Base-by-base conservation (phyloP, 2,797 vertebrate genomes). In the Columba guinea region DNA sequence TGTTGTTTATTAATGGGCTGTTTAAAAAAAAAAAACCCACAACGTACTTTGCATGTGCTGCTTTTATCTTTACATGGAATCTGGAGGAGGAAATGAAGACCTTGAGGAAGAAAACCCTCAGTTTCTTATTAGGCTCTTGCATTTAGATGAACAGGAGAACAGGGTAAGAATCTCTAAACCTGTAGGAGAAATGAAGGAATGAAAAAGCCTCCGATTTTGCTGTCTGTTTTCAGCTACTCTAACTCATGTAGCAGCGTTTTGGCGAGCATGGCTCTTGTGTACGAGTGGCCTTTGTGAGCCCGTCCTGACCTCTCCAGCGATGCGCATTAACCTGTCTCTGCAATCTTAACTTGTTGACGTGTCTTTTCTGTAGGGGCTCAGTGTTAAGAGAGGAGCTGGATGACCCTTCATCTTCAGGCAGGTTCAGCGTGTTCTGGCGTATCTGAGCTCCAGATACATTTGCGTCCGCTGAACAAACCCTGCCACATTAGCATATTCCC, bases 401-500 rank as follows among this genome's bases (percentile, higher is more conserved):
- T 67, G 77, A 81, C 69, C 82, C 82, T 55, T 74, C 51, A 21
- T 71, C 74, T 70, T 55, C 59, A 56, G 59, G 65, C 55, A 41
- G 51, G 28, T 73, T 85, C 27, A 32, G 87, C 71, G 78, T 41
- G 10, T 41, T 59, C 30, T 41, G 58, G 87, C 77, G 22, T 81
- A 12, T 73, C n/a, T 56, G 94, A 82, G 83, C 89, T 91, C 48
- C 86, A 80, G 76, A 51, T 35, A 44, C 13, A 11, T 92, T 83
- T 75, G 89, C 3, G 46, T 53, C 77, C 16, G 2, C 92, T 74
- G 89, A 77, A 85, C 75, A 41, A 71, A 18, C 84, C 48, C 89
- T 93, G 93, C 85, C 70, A 63, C 56, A 84, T 91, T 95, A 88
- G 89, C 93, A 94, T 94, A 63, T 85, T 89, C 88, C 87, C 65